Evolutionary conservation across 2,113 vertebrate genomes (phyloP).

Genomic region (Epinephelus fuscoguttatus): DNA sequence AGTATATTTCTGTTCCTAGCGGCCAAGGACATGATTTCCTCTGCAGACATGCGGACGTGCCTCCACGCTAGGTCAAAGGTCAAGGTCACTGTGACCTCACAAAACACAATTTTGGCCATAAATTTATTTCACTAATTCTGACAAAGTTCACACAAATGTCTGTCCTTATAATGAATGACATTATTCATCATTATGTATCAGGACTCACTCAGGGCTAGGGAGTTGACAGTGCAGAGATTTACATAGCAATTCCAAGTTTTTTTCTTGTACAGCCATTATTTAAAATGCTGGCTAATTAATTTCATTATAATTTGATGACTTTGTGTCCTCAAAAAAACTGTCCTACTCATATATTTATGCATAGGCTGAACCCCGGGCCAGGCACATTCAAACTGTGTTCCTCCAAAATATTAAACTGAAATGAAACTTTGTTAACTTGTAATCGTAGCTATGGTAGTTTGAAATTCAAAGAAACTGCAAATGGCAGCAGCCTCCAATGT

Average conservation of each 20-base stretch:
- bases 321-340: not conserved
- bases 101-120: too few relatives aligned
- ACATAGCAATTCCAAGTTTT: not conserved
- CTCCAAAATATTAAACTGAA: not conserved
- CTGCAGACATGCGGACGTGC: too few relatives aligned
- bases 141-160: too few relatives aligned
- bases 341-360: not conserved
- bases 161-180: too few relatives aligned
- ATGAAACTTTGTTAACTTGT: not conserved
- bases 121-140: too few relatives aligned
- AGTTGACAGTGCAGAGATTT: not conserved
- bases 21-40: not conserved
- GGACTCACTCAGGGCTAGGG: too few relatives aligned
- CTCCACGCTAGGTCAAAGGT: too few relatives aligned
- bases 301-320: not conserved
- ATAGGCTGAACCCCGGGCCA: not conserved
- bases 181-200: too few relatives aligned
- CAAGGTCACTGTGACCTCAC: too few relatives aligned
- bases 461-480: not conserved
- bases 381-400: too few relatives aligned
- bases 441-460: not conserved
- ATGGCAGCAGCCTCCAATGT: not conserved
- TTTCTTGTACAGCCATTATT: not conserved
- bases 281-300: not conserved
- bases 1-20: not conserved